These are phyloP conservation scores for Anoplolepis gracilipes DNA, from an alignment of 1,140 invertebrate genomes.

Conservation along the genomic window DNA sequence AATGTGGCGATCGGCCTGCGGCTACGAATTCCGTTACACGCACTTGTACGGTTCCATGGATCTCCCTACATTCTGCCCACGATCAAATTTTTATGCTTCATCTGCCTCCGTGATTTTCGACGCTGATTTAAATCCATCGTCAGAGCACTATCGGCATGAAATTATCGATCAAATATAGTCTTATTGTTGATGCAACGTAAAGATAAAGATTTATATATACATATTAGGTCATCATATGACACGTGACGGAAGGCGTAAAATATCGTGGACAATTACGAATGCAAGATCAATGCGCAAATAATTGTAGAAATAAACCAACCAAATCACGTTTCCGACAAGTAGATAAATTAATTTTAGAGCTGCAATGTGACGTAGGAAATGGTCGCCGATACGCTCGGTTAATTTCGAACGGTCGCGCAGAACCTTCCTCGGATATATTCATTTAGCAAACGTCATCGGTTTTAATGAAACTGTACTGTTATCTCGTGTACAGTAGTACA, in stretches of 20 bases:
- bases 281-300: background rate
- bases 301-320: background rate
- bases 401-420: conserved; percentile 11
- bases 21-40: conserved; percentile 82
- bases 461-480: conserved; percentile 4
- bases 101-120: conserved; percentile 18
- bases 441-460: background rate
- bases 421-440: conserved; percentile 5
- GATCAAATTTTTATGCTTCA: conserved; percentile 63
- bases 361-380: conserved; percentile 22
- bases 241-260: background rate
- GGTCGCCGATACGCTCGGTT: conserved; percentile 30
- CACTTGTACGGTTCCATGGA: conserved; percentile 75
- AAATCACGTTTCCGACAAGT: conserved; percentile 12
- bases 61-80: conserved; percentile 49
- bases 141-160: background rate
- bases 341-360: conserved; percentile 32
- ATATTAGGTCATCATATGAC: background rate
- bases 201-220: background rate
- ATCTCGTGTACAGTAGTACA: background rate
- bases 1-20: conserved; percentile 75
- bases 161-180: background rate
- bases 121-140: conserved; percentile 18
- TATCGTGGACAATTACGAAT: background rate
- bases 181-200: background rate